phyloP scores from a whole-genome alignment of 2,113 vertebrate genomes.

The Cyprinodon variegatus region DNA sequence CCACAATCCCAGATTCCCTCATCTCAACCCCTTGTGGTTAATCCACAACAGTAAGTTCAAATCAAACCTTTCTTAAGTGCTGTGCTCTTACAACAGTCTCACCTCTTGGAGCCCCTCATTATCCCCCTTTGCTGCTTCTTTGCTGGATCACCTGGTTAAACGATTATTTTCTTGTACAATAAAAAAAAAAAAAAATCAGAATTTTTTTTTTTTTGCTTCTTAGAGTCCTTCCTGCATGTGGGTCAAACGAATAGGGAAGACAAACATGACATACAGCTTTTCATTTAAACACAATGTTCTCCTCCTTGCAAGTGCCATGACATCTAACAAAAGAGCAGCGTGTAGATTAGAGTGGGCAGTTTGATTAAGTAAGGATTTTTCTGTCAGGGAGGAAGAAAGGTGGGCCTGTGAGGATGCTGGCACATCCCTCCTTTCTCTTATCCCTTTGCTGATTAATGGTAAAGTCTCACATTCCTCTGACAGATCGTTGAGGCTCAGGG shows the following conservation, averaged over 20 bases:
- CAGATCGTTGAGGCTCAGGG: slow-evolving; percentile 60
- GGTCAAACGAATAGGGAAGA: not conserved
- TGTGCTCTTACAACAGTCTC: too few species aligned
- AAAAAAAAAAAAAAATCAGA: too few species aligned
- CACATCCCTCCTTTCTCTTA: slow-evolving; percentile 64
- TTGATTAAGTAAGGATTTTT: slow-evolving; percentile 80
- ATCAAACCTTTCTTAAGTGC: too few species aligned
- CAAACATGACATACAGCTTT: not conserved
- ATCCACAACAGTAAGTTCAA: too few species aligned
- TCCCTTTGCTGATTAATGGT: slow-evolving; percentile 76
- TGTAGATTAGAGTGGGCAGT: slow-evolving; percentile 65
- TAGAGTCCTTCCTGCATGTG: too few species aligned
- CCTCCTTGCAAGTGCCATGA: slow-evolving; percentile 28
- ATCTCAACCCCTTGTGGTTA: too few species aligned
- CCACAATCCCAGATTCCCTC: too few species aligned
- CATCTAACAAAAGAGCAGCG: slow-evolving; percentile 38
- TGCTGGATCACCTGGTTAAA: too few species aligned
- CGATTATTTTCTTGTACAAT: too few species aligned
- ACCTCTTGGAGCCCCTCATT: too few species aligned
- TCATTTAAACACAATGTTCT: slow-evolving; percentile 8
- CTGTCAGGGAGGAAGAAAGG: slow-evolving; percentile 64
- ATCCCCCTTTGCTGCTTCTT: too few species aligned
- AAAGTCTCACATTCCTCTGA: slow-evolving; percentile 60
- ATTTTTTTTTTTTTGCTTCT: too few species aligned
- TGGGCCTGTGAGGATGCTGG: slow-evolving; percentile 58